These are phyloP conservation scores for Chelonia mydas DNA, from an alignment of 2,797 vertebrate species.

Conservation along the genomic window DNA sequence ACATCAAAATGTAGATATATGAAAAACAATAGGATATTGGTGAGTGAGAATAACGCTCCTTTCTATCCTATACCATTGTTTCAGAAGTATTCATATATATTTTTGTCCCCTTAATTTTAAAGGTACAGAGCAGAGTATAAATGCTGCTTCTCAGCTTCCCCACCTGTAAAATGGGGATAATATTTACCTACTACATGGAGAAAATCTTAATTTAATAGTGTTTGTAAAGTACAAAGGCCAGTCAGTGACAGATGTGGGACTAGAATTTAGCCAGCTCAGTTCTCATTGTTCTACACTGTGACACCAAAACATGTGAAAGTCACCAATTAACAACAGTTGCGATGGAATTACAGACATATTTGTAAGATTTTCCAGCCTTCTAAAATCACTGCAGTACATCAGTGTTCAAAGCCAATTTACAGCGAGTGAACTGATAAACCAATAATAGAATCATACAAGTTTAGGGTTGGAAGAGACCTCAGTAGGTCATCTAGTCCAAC, in stretches of 20 bases:
- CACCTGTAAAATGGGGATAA: background rate
- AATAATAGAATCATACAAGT: background rate
- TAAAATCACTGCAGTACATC: slow-evolving; percentile 4
- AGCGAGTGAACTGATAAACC: background rate
- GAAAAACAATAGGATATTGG: slow-evolving; percentile 8
- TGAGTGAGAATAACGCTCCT: slow-evolving; percentile 22
- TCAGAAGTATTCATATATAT: slow-evolving; percentile 23
- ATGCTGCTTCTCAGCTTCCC: background rate
- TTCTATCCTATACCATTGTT: slow-evolving; percentile 21
- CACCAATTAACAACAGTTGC: slow-evolving; percentile 36
- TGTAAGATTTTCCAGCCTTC: slow-evolving; percentile 26
- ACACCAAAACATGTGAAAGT: background rate
- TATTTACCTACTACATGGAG: slow-evolving; percentile 29
- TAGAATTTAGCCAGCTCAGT: background rate
- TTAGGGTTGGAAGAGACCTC: too few relatives aligned
- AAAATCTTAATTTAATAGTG: slow-evolving; percentile 65
- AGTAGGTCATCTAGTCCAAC: too few relatives aligned
- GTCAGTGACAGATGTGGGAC: slow-evolving; percentile 16
- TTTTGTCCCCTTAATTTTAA: background rate
- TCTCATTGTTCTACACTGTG: background rate
- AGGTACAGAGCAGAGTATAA: background rate
- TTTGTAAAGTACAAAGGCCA: slow-evolving; percentile 34
- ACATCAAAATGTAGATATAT: background rate
- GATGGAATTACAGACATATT: slow-evolving; percentile 28
- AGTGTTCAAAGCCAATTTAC: slow-evolving; percentile 41